Evolutionary conservation across 2,888 invertebrate species (phyloP).

Genomic region (Hartigia nigra): DNA sequence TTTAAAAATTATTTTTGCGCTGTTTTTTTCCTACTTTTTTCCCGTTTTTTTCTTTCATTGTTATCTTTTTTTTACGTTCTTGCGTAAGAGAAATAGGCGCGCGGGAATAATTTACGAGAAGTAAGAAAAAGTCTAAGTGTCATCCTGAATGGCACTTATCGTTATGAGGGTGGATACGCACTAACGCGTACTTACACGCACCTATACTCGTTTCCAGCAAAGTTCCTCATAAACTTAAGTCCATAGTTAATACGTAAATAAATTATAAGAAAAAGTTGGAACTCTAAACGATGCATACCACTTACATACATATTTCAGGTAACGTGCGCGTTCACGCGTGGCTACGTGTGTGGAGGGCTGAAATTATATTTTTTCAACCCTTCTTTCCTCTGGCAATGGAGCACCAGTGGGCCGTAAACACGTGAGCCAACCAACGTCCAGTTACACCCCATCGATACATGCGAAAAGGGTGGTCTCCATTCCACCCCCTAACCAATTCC

Average conservation of each 20-base stretch:
- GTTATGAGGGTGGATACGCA: not conserved
- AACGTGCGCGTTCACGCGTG: not conserved
- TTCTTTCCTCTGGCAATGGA: not conserved
- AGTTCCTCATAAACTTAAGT: not conserved
- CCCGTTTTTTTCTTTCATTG: slow-evolving; percentile 6
- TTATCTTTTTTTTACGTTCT: slow-evolving; percentile 15
- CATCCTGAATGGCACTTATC: not conserved
- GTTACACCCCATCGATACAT: not conserved
- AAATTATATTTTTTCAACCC: not conserved
- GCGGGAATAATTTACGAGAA: not conserved
- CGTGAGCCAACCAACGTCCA: slow-evolving; percentile 9
- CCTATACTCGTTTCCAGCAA: not conserved
- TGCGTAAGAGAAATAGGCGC: slow-evolving; percentile 8
- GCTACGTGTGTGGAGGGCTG: not conserved
- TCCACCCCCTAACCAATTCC: not conserved
- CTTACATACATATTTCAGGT: not conserved
- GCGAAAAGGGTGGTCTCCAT: not conserved
- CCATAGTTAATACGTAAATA: not conserved
- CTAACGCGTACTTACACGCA: not conserved
- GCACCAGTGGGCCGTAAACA: slow-evolving; percentile 5
- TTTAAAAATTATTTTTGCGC: no score
- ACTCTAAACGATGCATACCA: not conserved
- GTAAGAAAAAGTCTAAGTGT: slow-evolving; percentile 4
- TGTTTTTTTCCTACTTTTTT: no score
- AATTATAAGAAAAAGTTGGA: not conserved